Evolutionary conservation across 1,140 invertebrate genomes (phyloP).

Genomic region (Nilaparvata lugens): DNA sequence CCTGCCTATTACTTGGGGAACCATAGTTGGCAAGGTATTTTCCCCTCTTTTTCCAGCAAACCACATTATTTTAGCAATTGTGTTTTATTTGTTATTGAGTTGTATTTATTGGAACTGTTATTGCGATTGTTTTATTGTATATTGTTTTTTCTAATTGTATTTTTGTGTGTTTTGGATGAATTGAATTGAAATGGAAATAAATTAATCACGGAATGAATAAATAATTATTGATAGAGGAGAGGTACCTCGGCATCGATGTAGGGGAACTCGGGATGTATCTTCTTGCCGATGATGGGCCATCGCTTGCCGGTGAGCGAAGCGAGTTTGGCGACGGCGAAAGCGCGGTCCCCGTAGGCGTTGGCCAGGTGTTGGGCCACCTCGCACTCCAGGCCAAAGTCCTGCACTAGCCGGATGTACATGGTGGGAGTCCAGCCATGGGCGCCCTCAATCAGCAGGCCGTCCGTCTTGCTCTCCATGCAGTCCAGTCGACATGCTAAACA

Average conservation of each 20-base stretch:
- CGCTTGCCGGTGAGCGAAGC: constrained; percentile 90
- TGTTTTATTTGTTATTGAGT: too few species aligned
- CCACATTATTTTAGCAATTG: too few species aligned
- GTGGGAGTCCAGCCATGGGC: constrained; percentile 95
- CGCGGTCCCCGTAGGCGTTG: constrained; percentile 94
- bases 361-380: constrained; percentile 94
- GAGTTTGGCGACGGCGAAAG: constrained; percentile 95
- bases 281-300: constrained; percentile 93
- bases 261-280: constrained; percentile 95
- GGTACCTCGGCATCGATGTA: constrained; percentile 96
- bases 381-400: constrained; percentile 79
- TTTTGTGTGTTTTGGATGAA: too few species aligned
- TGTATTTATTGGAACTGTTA: too few species aligned
- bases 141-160: too few species aligned
- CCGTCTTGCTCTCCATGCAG: constrained; percentile 63
- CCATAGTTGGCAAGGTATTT: too few species aligned
- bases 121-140: too few species aligned
- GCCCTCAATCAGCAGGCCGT: constrained; percentile 87
- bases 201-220: too few species aligned
- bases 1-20: too few species aligned
- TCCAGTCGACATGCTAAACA: constrained; percentile 40
- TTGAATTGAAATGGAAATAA: too few species aligned
- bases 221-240: too few species aligned
- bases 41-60: too few species aligned
- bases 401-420: constrained; percentile 95